These are phyloP conservation scores for Bombus haemorrhoidalis DNA, from an alignment of 1,140 invertebrate genomes.

Conservation along the genomic window DNA sequence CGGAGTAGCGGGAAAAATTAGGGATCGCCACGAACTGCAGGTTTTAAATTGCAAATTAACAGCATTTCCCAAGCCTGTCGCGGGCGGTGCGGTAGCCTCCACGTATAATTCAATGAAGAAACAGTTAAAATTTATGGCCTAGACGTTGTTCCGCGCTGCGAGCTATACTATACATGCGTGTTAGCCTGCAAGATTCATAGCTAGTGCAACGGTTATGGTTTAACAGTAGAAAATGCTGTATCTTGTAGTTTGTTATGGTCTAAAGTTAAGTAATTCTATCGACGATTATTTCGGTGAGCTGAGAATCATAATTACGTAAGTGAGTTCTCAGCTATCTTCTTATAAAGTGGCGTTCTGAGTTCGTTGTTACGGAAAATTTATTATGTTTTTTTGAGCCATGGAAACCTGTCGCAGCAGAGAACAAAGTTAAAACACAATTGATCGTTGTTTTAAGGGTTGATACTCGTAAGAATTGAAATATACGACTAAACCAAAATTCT, in stretches of 20 bases:
- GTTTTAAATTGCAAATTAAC: constrained; percentile 35
- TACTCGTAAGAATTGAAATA: no score
- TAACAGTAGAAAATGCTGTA: background rate
- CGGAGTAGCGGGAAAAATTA: constrained; percentile 5
- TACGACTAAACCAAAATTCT: no score
- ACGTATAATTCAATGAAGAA: constrained; percentile 36
- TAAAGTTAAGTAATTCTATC: background rate
- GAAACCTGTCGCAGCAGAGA: no score
- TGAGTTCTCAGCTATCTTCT: no score
- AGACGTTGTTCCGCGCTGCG: background rate
- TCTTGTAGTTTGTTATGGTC: no score
- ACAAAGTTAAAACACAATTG: no score
- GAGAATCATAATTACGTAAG: no score
- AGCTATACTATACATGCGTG: background rate
- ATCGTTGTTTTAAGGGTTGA: no score
- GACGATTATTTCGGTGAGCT: background rate
- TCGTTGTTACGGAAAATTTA: no score
- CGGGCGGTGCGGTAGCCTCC: background rate
- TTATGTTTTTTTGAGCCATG: no score
- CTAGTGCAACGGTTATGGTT: background rate
- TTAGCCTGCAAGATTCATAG: background rate
- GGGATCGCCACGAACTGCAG: background rate
- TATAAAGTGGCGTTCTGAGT: no score
- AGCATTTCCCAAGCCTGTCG: background rate
- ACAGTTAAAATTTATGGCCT: constrained; percentile 27